phyloP scores from a whole-genome alignment of 2,113 vertebrate species.

The Tenrec ecaudatus region DNA sequence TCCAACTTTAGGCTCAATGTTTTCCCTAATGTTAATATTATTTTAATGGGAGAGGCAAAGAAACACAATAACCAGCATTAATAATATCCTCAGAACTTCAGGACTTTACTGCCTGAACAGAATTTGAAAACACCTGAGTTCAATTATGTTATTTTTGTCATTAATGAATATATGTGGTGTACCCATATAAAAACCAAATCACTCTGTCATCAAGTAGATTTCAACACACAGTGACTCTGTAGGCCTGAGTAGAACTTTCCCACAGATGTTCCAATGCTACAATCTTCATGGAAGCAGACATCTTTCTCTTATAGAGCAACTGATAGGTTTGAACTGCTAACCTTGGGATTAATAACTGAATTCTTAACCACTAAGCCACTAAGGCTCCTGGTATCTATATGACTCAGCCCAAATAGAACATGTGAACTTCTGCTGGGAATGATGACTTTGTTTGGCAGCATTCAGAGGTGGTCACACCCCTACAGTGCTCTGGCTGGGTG shows the following conservation, averaged over 20 bases:
- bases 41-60: background rate
- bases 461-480: background rate
- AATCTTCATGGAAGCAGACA: no score
- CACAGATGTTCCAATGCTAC: no score
- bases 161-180: background rate
- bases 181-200: background rate
- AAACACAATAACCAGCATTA: background rate
- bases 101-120: background rate
- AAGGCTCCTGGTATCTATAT: background rate
- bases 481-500: background rate
- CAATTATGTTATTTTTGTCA: constrained; percentile 40
- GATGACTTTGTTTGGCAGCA: background rate
- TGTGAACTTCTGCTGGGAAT: background rate
- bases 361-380: no score
- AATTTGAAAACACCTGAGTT: background rate
- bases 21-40: constrained; percentile 1
- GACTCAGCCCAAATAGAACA: background rate
- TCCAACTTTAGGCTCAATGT: background rate
- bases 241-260: no score
- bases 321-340: no score
- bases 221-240: no score
- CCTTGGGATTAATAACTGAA: no score
- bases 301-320: no score
- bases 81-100: background rate
- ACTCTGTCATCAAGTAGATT: no score